Evolutionary conservation across 2,113 vertebrate genomes (phyloP).

Genomic region (Egretta garzetta): DNA sequence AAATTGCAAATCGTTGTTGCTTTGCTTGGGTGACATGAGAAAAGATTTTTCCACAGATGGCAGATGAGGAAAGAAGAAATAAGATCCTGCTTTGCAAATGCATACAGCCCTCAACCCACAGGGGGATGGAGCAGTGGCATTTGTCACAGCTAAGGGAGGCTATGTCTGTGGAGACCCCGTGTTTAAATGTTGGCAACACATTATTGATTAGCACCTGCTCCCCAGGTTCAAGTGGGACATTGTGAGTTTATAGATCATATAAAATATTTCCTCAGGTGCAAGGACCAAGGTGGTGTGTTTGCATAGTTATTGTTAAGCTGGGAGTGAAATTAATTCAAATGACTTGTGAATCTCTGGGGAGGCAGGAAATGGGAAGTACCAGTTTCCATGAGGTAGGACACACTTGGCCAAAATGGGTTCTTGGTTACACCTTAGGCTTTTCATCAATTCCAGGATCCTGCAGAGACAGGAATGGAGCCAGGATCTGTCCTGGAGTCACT

Average conservation of each 20-base stretch:
- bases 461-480: background rate
- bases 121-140: rapidly evolving
- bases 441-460: background rate
- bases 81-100: background rate
- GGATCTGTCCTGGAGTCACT: background rate
- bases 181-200: background rate
- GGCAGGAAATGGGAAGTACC: conserved; percentile 13
- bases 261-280: conserved; percentile 68
- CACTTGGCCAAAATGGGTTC: background rate
- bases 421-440: background rate
- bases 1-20: background rate
- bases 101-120: background rate
- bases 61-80: background rate
- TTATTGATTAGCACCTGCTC: conserved; percentile 61
- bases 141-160: background rate
- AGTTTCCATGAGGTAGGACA: conserved; percentile 10
- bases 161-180: background rate
- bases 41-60: background rate
- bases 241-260: conserved; percentile 45
- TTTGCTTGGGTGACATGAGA: background rate
- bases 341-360: background rate
- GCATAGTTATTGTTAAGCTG: background rate
- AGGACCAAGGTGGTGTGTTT: background rate
- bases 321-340: conserved; percentile 44
- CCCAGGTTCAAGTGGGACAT: background rate